These are phyloP conservation scores for Fulmarus glacialis DNA, from an alignment of 2,113 vertebrate genomes.

Conservation along the genomic window DNA sequence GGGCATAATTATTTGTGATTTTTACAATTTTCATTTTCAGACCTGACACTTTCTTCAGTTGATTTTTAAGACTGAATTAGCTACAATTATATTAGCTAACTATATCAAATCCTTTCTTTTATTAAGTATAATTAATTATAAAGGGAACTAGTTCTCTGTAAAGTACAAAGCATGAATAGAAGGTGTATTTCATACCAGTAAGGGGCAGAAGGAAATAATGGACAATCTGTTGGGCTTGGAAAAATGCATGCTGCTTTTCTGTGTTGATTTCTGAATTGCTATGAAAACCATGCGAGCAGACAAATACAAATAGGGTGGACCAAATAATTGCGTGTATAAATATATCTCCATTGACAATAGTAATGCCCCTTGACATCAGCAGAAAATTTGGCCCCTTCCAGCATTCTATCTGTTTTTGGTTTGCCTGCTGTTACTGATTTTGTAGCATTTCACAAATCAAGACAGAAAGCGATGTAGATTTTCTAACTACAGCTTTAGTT, in stretches of 20 bases:
- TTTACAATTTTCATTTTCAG: constrained; percentile 10
- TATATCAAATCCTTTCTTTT: neutral
- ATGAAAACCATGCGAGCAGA: neutral
- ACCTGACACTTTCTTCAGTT: neutral
- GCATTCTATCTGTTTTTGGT: neutral
- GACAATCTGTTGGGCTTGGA: neutral
- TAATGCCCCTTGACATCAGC: neutral
- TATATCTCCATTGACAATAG: neutral
- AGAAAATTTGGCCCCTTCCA: neutral
- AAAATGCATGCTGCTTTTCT: neutral
- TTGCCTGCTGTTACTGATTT: neutral
- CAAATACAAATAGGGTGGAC: neutral
- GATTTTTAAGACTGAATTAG: neutral
- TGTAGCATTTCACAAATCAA: neutral
- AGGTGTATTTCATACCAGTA: neutral
- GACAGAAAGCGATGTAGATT: neutral
- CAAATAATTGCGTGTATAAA: neutral
- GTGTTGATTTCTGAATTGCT: neutral
- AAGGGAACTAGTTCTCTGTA: neutral
- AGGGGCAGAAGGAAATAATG: neutral
- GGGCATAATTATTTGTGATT: constrained; percentile 12
- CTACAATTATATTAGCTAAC: neutral
- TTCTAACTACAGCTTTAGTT: neutral
- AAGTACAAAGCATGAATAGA: neutral
- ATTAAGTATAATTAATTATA: constrained; percentile 11